These are phyloP conservation scores for Spinus pinus DNA, from an alignment of 2,797 vertebrate species.

Conservation along the genomic window DNA sequence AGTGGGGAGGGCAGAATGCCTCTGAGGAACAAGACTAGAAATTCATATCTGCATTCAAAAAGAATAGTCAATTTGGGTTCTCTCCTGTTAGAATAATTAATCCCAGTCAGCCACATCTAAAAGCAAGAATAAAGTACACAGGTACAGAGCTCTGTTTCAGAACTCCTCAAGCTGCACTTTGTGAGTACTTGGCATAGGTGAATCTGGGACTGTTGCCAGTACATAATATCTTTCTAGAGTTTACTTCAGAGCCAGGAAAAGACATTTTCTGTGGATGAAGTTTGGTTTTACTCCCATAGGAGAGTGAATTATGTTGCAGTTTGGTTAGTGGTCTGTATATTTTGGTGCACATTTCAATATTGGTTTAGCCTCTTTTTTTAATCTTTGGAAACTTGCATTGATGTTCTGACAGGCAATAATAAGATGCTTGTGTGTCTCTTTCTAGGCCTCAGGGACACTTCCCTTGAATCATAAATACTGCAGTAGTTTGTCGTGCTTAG, in stretches of 20 bases:
- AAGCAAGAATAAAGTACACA: not conserved
- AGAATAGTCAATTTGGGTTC: not conserved
- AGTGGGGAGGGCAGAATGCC: not conserved
- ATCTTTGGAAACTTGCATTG: not conserved
- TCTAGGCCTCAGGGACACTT: not conserved
- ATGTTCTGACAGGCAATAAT: not conserved
- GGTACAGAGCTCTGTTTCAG: not conserved
- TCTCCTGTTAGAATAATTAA: slow-evolving; percentile 15
- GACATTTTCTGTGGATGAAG: not conserved
- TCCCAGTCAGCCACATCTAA: not conserved
- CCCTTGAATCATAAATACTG: not conserved
- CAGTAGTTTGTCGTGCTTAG: not conserved
- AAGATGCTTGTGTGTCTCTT: not conserved
- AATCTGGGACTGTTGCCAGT: slow-evolving; percentile 4
- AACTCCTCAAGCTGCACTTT: not conserved
- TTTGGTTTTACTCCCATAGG: not conserved
- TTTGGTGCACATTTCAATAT: not conserved
- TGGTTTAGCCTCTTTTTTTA: not conserved
- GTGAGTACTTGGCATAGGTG: slow-evolving; percentile 17
- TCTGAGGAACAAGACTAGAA: slow-evolving; percentile 23
- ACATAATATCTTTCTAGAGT: not conserved
- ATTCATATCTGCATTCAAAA: not conserved
- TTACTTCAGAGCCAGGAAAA: slow-evolving; percentile 6
- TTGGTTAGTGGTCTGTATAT: not conserved
- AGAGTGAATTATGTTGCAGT: not conserved